Base-by-base conservation (phyloP, 1,140 invertebrate species). In the Drosophila arizonae region DNA sequence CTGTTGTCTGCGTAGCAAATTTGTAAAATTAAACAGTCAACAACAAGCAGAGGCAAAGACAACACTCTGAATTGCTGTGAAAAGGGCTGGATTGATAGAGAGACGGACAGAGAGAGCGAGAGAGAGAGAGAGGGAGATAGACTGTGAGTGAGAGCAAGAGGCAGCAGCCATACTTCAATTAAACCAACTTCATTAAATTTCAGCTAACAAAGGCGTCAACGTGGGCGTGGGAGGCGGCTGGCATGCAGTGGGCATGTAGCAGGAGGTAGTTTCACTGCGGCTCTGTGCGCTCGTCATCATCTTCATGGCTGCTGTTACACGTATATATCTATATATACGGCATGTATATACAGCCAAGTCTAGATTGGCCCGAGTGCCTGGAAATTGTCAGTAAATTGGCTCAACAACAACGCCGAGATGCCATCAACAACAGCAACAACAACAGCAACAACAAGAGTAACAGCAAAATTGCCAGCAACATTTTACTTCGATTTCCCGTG, bases 101-200 rank as follows among this genome's bases (percentile, higher is more conserved):
- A 26, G 48, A n/a, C 21, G 5, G 8, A 17, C 26, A 54, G 9
- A 15, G 28, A 4, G 6, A 30, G 24, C 15, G 10, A 26, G 48
- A 13, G 21, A 26, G 58, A 28, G 36, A 43, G 11, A 15, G 13
- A 21, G 56, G 11, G 54, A 57, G 21, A 24, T 24, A 57, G 21
- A 24, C 3, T 24, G 21, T 24, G 21, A 24, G 21, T 24, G 21
- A 24, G 21, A 45, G 15, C 21, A 9, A n/a, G 46, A 50, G 65
- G 71, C 72, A 68, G 60, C 65, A 72, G 55, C 77, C 77, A 88
- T 88, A 89, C 84, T 88, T 88, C 84, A 88, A 88, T 88, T 88
- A 88, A 88, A 88, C 85, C 84, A 88, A 88, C 84, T 88, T 88
- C 84, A 88, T 88, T 88, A 88, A 89, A 88, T 88, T 88, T 88